Evolutionary conservation across 2,113 vertebrate genomes (phyloP), one percentile per base, ranked within the genome.

Genomic region (Actenoides lindsayi): DNA sequence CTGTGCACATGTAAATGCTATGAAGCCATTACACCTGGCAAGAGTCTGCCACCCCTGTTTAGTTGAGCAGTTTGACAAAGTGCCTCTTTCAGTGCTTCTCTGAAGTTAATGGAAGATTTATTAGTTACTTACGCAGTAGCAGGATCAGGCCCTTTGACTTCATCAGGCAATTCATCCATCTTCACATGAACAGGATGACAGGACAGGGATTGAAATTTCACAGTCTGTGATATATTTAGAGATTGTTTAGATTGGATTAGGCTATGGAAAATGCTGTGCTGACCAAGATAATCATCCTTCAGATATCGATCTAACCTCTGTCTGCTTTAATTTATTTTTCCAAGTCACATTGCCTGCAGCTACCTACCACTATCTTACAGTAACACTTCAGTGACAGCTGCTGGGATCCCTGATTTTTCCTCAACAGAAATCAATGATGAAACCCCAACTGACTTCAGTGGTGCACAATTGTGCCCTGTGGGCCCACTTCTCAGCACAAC

Each of bases 241-340:
- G 79, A 59, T 85, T 83, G 87, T 92, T 96, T 96, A 91, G 82
- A 92, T 90, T 93, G 87, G 70, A 93, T 91, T 95, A 63, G 54
- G 50, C 71, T 74, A 80, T 12, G 90, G 82, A 88, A 90, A 95
- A 91, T 87, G 88, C 82, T 83, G 70, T 80, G 78, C 93, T 93
- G 85, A 95, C 84, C 95, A 70, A 93, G 82, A 95, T 93, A 95
- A 97, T 96, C 82, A 95, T 88, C 63, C 44, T 91, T 88, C 79
- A 88, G 82, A 86, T 97, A 94, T 59, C 77, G 94, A 97, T 97
- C 92, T 97, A 95, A 89, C 94, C 82, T 84, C 78, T 96, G 95
- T 96, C 96, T 93, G 63, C 20, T 96, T 90, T 23, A 92, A 96
- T 97, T 95, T 96, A 93, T 96, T 97, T 93, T 94, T 85, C 67